A percentile compares a stretch with the other conserved stretches of the same genome.
These are phyloP conservation scores for Myotis lucifugus DNA, from an alignment of 2,113 vertebrate genomes.

Conservation along the genomic window DNA sequence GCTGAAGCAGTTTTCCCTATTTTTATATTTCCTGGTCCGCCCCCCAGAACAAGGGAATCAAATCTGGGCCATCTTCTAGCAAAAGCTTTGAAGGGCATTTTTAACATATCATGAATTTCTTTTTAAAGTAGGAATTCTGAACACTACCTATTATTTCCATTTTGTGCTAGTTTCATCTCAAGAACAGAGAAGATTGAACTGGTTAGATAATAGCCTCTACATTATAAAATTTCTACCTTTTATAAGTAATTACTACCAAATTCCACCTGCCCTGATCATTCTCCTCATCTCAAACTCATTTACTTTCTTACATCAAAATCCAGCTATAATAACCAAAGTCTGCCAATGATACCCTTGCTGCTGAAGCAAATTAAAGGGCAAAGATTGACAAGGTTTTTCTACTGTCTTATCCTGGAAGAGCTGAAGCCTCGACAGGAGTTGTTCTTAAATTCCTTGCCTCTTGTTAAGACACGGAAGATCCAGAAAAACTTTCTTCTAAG, in stretches of 20 bases:
- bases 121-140: conserved; percentile 9
- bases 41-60: neutral
- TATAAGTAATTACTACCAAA: neutral
- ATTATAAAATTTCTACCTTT: neutral
- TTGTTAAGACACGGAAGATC: neutral
- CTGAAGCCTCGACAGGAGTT: neutral
- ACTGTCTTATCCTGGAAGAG: neutral
- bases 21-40: neutral
- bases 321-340: neutral
- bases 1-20: neutral
- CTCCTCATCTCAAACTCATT: neutral
- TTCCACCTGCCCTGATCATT: neutral
- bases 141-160: neutral
- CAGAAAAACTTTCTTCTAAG: neutral
- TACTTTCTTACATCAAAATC: neutral
- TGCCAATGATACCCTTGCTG: neutral
- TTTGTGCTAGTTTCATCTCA: neutral
- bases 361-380: neutral
- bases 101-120: neutral
- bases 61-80: neutral
- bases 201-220: neutral
- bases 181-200: neutral
- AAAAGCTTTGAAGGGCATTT: neutral
- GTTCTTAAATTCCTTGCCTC: neutral
- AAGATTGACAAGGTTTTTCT: neutral